A percentile compares a stretch with the other conserved stretches of the same genome.
These are phyloP conservation scores for Zophobas morio DNA, from an alignment of 1,140 invertebrate species.

Conservation along the genomic window DNA sequence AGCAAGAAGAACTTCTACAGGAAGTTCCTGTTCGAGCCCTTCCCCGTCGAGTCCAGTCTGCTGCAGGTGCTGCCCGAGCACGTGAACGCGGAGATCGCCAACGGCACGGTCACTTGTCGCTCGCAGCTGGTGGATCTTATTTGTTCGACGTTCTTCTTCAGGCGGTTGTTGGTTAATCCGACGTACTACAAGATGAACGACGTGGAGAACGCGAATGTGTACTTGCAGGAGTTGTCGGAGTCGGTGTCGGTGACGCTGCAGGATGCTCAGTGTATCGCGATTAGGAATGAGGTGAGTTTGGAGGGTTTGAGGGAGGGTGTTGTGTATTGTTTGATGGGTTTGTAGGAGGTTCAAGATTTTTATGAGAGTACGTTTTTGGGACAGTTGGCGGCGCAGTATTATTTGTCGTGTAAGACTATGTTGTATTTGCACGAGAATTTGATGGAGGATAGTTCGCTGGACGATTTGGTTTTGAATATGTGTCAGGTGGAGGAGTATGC, in stretches of 20 bases:
- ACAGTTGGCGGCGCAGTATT: constrained; percentile 96
- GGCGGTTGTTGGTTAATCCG: constrained; percentile 94
- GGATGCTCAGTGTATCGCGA: constrained; percentile 83
- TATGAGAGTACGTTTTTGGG: constrained; percentile 88
- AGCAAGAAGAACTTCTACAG: constrained; percentile 99
- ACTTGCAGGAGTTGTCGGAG: constrained; percentile 84
- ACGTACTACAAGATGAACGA: constrained; percentile 90
- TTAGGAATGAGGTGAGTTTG: constrained; percentile 70
- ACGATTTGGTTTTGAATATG: constrained; percentile 86
- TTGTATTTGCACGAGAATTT: constrained; percentile 84
- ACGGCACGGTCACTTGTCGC: constrained; percentile 93
- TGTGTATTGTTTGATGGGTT: constrained; percentile 32
- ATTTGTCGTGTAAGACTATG: constrained; percentile 95
- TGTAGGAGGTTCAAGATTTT: constrained; percentile 58
- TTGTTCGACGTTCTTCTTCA: constrained; percentile 99
- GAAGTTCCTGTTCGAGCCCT: constrained; percentile 99
- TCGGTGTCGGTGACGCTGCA: constrained; percentile 80
- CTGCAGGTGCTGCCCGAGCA: constrained; percentile 95
- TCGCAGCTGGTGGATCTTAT: constrained; percentile 97
- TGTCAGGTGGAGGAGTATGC: constrained; percentile 92
- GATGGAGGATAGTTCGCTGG: constrained; percentile 74
- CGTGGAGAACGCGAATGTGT: constrained; percentile 78
- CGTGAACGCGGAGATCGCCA: constrained; percentile 96
- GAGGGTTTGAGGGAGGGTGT: not conserved
- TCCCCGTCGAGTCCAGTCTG: constrained; percentile 97